Evolutionary conservation across 2,797 vertebrate genomes (phyloP).

Genomic region (Adrianichthys oophorus): DNA sequence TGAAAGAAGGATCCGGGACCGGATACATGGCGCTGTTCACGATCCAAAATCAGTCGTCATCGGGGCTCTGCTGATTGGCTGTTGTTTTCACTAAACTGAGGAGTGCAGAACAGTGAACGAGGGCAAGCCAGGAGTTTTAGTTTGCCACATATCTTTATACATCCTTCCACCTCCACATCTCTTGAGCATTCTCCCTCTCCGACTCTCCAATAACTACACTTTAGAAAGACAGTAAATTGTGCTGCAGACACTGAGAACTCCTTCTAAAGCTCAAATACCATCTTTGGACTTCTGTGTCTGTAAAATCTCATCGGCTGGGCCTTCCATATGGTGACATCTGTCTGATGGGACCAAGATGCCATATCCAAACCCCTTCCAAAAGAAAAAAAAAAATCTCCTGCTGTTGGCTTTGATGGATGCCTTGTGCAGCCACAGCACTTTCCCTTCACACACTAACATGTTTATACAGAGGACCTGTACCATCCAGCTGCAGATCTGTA

Average conservation of each 20-base stretch:
- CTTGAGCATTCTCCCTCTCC: constrained; percentile 6
- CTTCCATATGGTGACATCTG: constrained; percentile 69
- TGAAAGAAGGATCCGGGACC: constrained; percentile 57
- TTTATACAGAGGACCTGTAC: constrained; percentile 17
- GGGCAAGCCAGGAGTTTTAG: constrained; percentile 29
- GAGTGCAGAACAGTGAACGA: constrained; percentile 34
- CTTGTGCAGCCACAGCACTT: constrained; percentile 64
- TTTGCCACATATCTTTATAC: constrained; percentile 14
- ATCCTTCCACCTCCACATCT: constrained; percentile 17
- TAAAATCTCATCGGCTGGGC: constrained; percentile 43
- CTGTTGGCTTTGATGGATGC: constrained; percentile 70
- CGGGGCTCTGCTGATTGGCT: constrained; percentile 56
- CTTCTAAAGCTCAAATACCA: constrained; percentile 46
- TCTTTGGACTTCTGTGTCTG: constrained; percentile 46
- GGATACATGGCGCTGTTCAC: constrained; percentile 38
- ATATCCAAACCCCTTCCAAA: constrained; percentile 41
- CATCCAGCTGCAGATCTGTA: constrained; percentile 55
- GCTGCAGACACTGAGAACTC: constrained; percentile 24
- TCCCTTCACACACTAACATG: constrained; percentile 29
- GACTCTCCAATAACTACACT: constrained; percentile 19
- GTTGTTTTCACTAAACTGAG: constrained; percentile 43
- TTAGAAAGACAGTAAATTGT: constrained; percentile 7
- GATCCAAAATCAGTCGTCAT: constrained; percentile 26
- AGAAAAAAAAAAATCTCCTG: constrained; percentile 38
- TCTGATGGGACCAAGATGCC: constrained; percentile 54